Evolutionary conservation across 2,113 vertebrate species (phyloP).

Genomic region (Lamprologus speciosus): DNA sequence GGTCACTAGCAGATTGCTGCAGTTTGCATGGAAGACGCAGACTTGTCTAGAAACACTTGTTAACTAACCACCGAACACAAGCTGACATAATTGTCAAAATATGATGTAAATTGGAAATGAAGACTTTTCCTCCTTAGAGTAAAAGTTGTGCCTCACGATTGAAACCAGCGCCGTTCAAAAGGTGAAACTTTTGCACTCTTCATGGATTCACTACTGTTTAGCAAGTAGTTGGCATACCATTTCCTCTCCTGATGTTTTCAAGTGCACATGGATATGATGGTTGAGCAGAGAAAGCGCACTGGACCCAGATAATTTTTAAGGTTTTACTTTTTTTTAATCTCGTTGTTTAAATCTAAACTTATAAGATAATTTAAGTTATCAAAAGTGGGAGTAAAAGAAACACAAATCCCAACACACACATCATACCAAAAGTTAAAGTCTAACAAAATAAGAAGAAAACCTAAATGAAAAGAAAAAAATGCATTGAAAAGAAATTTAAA

Average conservation of each 20-base stretch:
- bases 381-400: background rate
- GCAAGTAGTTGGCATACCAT: background rate
- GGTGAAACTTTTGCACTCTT: background rate
- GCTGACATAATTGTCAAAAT: background rate
- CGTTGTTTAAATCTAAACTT: background rate
- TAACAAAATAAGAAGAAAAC: background rate
- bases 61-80: background rate
- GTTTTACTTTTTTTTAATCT: background rate
- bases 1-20: background rate
- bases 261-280: background rate
- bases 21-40: background rate
- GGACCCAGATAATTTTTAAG: background rate
- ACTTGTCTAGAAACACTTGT: background rate
- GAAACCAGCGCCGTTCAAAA: background rate
- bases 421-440: background rate
- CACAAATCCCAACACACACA: background rate
- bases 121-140: background rate
- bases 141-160: background rate
- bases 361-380: rapidly evolving
- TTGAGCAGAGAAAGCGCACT: rapidly evolving
- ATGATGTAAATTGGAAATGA: background rate
- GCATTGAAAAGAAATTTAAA: rapidly evolving
- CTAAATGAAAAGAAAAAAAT: background rate
- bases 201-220: background rate
- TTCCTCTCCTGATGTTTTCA: background rate